Conservation (phyloP, 2,797 vertebrate genomes). For the Paratrypauchen microcephalus region DNA sequence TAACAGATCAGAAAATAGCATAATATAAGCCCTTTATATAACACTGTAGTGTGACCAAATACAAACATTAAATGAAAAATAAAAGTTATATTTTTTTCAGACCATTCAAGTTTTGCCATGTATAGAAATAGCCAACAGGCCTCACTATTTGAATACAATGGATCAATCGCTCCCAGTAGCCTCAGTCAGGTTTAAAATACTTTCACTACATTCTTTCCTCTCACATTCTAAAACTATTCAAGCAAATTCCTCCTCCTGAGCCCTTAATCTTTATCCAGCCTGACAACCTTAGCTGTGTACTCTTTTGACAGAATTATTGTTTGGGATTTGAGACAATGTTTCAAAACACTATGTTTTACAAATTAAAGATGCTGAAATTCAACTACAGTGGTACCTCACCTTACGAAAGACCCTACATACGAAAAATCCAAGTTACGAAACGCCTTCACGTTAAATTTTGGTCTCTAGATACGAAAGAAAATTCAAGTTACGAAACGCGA, state of each 20-base stretch:
- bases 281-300: neutral
- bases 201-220: neutral
- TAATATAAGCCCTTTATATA: slow-evolving; percentile 11
- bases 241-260: neutral
- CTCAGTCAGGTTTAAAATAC: neutral
- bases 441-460: too few species aligned
- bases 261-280: neutral
- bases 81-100: too few species aligned
- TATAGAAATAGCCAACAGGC: too few species aligned
- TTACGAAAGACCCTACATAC: too few species aligned
- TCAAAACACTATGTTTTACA: too few species aligned
- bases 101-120: too few species aligned
- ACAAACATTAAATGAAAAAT: neutral
- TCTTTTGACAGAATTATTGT: neutral
- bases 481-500: too few species aligned
- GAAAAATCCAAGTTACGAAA: too few species aligned
- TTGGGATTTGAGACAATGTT: neutral
- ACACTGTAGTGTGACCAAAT: slow-evolving; percentile 4
- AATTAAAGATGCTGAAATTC: too few species aligned
- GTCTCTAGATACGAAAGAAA: too few species aligned
- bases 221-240: neutral
- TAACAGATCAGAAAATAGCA: too few species aligned
- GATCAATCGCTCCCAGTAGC: neutral
- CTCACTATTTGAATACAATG: neutral
- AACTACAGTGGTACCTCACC: too few species aligned